Conservation (phyloP, 2,888 invertebrate genomes). For the Pegoplata infirma region DNA sequence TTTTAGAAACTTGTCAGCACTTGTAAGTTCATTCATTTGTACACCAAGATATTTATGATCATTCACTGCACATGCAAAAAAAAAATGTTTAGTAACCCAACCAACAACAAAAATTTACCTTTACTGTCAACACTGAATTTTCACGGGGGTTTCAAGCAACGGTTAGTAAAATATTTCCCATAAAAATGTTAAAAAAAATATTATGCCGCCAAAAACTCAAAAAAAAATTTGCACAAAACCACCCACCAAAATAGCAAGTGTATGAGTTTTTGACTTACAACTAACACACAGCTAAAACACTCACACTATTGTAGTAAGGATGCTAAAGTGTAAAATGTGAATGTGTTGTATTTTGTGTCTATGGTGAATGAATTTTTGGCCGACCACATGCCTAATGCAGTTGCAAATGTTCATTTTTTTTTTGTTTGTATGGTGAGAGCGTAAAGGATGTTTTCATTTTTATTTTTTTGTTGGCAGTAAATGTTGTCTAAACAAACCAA, state of each 20-base stretch:
- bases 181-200: not conserved
- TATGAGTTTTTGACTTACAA: not conserved
- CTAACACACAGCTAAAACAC: too few relatives aligned
- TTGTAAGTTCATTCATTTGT: slow-evolving; percentile 24
- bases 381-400: slow-evolving; percentile 44
- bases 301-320: too few relatives aligned
- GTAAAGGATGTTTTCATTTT: not conserved
- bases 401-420: slow-evolving; percentile 35
- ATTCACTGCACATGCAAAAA: not conserved
- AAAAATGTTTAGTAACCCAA: not conserved
- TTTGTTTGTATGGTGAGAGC: not conserved
- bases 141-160: not conserved
- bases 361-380: slow-evolving; percentile 38
- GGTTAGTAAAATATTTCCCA: not conserved
- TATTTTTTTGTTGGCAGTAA: not conserved
- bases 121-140: slow-evolving; percentile 11
- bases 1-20: not conserved
- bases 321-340: too few relatives aligned
- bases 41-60: slow-evolving; percentile 20
- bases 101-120: not conserved
- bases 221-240: not conserved
- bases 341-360: not conserved
- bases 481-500: not conserved
- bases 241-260: not conserved
- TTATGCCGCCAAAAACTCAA: not conserved